phyloP scores from a whole-genome alignment of 2,113 vertebrate species.

The Poeciliopsis occidentalis region DNA sequence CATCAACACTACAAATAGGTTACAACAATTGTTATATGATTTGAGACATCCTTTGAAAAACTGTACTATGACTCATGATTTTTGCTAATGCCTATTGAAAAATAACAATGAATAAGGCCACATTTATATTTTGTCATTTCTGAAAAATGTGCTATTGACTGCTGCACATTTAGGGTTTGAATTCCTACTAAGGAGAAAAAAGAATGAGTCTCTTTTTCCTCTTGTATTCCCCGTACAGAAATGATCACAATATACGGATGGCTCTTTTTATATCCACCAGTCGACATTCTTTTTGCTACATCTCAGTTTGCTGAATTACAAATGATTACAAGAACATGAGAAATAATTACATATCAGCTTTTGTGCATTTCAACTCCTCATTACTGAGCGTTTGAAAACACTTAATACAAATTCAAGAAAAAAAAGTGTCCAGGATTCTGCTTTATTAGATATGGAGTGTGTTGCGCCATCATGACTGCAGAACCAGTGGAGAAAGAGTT shows the following conservation, averaged over 20 bases:
- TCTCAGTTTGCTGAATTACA: conserved; percentile 64
- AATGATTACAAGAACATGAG: conserved; percentile 56
- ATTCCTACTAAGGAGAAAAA: conserved; percentile 15
- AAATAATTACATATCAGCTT: conserved; percentile 26
- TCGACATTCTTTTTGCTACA: conserved; percentile 65
- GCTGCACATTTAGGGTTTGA: conserved; percentile 21
- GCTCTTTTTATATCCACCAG: conserved; percentile 26
- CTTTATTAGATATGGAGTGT: conserved; percentile 25
- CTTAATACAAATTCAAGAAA: conserved; percentile 32
- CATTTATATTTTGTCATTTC: conserved; percentile 21
- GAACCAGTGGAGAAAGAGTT: conserved; percentile 16
- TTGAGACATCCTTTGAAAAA: conserved; percentile 10
- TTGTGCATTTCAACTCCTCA: conserved; percentile 23
- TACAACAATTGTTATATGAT: conserved; percentile 7
- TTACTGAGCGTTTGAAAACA: conserved; percentile 22
- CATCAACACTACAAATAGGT: conserved; percentile 15
- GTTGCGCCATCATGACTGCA: conserved; percentile 13
- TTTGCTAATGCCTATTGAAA: conserved; percentile 15
- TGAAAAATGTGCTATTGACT: conserved; percentile 29
- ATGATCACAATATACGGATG: conserved; percentile 16
- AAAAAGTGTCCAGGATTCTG: background rate
- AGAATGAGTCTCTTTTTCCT: conserved; percentile 22
- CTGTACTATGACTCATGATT: conserved; percentile 30
- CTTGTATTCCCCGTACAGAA: conserved; percentile 20
- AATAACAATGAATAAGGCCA: conserved; percentile 57